Conservation (phyloP, 1,140 invertebrate species). For the Brachionus calyciflorus region DNA sequence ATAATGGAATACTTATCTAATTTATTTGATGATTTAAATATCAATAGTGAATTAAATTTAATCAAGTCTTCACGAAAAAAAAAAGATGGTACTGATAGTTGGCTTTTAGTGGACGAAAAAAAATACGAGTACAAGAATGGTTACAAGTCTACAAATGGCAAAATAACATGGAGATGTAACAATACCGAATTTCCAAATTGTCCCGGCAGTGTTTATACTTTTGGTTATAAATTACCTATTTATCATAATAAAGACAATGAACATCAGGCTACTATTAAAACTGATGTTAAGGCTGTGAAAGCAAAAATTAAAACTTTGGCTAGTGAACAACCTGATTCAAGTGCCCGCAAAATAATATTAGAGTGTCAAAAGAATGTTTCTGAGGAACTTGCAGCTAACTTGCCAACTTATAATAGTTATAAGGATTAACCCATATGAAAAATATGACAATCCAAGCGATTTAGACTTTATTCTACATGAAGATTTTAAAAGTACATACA, state of each 20-base stretch:
- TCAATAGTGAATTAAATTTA: too few relatives aligned
- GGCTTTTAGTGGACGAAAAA: too few relatives aligned
- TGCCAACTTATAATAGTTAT: neutral
- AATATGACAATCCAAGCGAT: slow-evolving; percentile 8
- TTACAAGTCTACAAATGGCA: too few relatives aligned
- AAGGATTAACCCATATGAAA: slow-evolving; percentile 24
- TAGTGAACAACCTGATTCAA: slow-evolving; percentile 20
- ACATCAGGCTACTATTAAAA: slow-evolving; percentile 20
- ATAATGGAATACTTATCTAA: too few relatives aligned
- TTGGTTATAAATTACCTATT: slow-evolving; percentile 20
- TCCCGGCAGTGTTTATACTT: slow-evolving; percentile 10
- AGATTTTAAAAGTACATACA: slow-evolving; percentile 6
- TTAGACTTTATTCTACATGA: slow-evolving; percentile 5
- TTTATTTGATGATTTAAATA: too few relatives aligned
- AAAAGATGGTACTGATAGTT: too few relatives aligned
- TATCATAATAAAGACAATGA: slow-evolving; percentile 17
- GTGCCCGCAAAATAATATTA: neutral
- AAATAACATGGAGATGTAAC: too few relatives aligned
- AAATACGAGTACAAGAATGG: too few relatives aligned
- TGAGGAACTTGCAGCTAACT: slow-evolving; percentile 22
- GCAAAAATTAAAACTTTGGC: slow-evolving; percentile 15
- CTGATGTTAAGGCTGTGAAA: slow-evolving; percentile 22
- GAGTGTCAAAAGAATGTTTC: slow-evolving; percentile 2
- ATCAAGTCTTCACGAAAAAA: too few relatives aligned
- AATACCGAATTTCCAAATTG: slow-evolving; percentile 17